Evolutionary conservation across 2,797 vertebrate species (phyloP).

Genomic region (Alectoris magna): DNA sequence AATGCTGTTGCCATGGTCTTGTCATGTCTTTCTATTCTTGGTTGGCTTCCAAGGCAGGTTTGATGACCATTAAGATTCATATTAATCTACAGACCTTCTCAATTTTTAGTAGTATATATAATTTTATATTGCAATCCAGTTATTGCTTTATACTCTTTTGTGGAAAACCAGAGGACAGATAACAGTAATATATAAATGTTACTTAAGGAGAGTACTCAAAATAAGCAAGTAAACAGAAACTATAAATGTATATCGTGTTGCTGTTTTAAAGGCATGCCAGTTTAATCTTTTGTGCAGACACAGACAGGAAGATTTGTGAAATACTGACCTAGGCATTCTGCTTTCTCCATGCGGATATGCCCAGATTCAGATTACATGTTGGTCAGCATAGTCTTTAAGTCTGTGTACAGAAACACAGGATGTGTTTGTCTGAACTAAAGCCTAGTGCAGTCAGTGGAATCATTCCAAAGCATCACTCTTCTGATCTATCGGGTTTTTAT

Average conservation of each 20-base stretch:
- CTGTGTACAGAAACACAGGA: neutral
- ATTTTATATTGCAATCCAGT: neutral
- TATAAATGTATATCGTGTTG: neutral
- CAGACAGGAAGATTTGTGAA: neutral
- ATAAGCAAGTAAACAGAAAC: neutral
- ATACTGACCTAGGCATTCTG: neutral
- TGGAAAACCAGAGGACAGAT: neutral
- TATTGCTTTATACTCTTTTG: neutral
- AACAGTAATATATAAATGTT: neutral
- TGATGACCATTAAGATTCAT: neutral
- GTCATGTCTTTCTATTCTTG: neutral
- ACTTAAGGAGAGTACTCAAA: neutral
- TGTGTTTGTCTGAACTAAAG: neutral
- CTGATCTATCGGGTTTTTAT: neutral
- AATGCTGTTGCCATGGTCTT: neutral
- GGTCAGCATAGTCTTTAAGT: neutral
- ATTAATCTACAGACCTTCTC: neutral
- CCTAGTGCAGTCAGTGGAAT: slow-evolving; percentile 13
- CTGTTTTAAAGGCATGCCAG: neutral
- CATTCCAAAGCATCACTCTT: neutral
- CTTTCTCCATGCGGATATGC: neutral
- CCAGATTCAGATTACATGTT: neutral
- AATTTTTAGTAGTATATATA: neutral
- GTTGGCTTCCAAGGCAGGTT: neutral
- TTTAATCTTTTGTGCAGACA: neutral